Percentiles rank a stretch among this genome's conserved stretches.
Evolutionary conservation across 2,113 vertebrate genomes (phyloP).

Genomic region (Alexandromys fortis): DNA sequence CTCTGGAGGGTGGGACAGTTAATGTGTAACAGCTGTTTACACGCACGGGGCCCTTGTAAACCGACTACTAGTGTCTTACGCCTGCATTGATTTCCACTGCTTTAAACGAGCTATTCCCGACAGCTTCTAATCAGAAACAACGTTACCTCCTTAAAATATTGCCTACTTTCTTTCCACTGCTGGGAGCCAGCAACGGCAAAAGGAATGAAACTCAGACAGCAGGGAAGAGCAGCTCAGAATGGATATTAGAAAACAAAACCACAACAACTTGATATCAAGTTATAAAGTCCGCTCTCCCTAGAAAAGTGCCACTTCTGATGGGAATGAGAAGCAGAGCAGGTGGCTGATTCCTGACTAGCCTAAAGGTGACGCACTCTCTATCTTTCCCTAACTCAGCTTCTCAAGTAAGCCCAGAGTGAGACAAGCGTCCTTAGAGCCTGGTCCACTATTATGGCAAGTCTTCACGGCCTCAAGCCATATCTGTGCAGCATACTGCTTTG

Average conservation of each 20-base stretch:
- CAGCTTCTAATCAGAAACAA: constrained; percentile 1
- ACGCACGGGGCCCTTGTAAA: background rate
- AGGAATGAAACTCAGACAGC: background rate
- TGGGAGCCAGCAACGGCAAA: background rate
- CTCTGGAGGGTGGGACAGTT: background rate
- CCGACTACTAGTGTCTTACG: background rate
- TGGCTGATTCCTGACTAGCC: background rate
- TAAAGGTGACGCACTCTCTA: background rate
- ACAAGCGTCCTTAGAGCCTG: background rate
- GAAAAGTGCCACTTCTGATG: background rate
- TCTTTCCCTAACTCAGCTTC: constrained; percentile 4
- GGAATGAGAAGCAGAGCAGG: background rate
- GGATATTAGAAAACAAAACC: background rate
- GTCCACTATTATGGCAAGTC: background rate
- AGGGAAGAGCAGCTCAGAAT: background rate
- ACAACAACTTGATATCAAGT: background rate
- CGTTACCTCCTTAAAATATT: background rate
- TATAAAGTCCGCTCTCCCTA: background rate
- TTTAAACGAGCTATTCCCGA: background rate
- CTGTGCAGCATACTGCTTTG: background rate
- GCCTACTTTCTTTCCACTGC: background rate
- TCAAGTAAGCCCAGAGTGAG: background rate
- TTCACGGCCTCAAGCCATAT: background rate
- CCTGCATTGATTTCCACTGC: background rate
- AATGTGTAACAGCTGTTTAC: background rate